phyloP scores from a whole-genome alignment of 2,113 vertebrate genomes.

The Apus apus region DNA sequence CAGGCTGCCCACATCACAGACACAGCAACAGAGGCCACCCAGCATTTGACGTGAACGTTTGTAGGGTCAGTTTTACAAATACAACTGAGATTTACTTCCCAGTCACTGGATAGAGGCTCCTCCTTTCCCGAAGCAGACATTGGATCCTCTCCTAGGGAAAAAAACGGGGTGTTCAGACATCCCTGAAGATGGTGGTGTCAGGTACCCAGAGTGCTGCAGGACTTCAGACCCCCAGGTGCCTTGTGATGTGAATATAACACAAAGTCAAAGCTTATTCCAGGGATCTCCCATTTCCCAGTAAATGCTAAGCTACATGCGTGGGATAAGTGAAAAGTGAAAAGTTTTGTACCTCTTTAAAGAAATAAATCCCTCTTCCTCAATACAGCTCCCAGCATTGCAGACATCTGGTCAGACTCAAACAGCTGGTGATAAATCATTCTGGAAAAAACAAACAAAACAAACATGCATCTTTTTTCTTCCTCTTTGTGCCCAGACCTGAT shows the following conservation, averaged over 20 bases:
- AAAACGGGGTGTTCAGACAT: neutral
- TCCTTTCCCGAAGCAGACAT: neutral
- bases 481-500: neutral
- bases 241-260: neutral
- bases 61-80: neutral
- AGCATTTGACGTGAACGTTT: neutral
- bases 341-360: neutral
- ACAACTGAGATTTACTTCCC: neutral
- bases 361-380: neutral
- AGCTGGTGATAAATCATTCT: conserved; percentile 9
- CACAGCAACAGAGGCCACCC: neutral
- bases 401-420: conserved; percentile 6
- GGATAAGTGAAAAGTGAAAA: neutral
- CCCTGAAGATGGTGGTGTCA: accelerated
- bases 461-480: neutral
- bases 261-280: neutral
- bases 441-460: neutral
- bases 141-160: neutral
- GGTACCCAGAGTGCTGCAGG: neutral
- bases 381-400: neutral
- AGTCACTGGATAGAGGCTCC: neutral
- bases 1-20: neutral
- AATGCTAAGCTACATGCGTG: neutral
- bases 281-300: neutral
- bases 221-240: neutral